A percentile compares a stretch with the other conserved stretches of the same genome.
phyloP scores from a whole-genome alignment of 2,888 invertebrate genomes.

The Pherbina coryleti region DNA sequence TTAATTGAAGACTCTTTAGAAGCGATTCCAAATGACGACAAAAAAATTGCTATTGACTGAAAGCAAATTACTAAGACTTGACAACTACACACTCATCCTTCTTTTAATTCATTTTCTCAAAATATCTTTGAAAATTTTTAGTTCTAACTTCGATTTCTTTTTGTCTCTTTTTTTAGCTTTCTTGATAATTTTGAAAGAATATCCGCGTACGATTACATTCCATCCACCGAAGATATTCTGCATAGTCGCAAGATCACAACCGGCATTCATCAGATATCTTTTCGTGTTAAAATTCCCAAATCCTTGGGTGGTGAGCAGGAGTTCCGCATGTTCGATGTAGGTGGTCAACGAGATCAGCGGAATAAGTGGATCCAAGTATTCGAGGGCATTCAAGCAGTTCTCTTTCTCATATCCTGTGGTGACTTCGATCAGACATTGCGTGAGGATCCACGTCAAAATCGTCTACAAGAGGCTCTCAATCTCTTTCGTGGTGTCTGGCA shows the following conservation, averaged over 20 bases:
- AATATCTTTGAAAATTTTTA: no score
- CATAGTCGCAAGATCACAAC: conserved; percentile 81
- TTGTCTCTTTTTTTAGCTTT: conserved; percentile 73
- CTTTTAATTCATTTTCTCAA: no score
- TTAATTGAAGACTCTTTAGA: no score
- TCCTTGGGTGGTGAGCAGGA: conserved; percentile 78
- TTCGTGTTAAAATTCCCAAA: conserved; percentile 79
- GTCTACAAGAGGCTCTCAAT: conserved; percentile 78
- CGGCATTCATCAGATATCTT: conserved; percentile 82
- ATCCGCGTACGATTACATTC: conserved; percentile 76
- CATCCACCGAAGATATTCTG: conserved; percentile 82
- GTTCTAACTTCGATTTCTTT: neutral
- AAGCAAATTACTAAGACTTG: no score
- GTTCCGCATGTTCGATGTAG: conserved; percentile 88
- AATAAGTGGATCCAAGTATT: conserved; percentile 90
- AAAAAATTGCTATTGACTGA: no score
- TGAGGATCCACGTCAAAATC: conserved; percentile 79
- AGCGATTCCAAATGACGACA: no score
- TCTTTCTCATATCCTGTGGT: conserved; percentile 84
- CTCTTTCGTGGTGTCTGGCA: conserved; percentile 84
- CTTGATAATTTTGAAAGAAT: conserved; percentile 79
- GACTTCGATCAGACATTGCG: conserved; percentile 83
- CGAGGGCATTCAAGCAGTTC: conserved; percentile 84
- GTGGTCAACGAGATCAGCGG: conserved; percentile 84
- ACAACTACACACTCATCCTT: no score